These are phyloP conservation scores for Saccostrea echinata DNA, from an alignment of 1,140 invertebrate genomes.

Conservation along the genomic window DNA sequence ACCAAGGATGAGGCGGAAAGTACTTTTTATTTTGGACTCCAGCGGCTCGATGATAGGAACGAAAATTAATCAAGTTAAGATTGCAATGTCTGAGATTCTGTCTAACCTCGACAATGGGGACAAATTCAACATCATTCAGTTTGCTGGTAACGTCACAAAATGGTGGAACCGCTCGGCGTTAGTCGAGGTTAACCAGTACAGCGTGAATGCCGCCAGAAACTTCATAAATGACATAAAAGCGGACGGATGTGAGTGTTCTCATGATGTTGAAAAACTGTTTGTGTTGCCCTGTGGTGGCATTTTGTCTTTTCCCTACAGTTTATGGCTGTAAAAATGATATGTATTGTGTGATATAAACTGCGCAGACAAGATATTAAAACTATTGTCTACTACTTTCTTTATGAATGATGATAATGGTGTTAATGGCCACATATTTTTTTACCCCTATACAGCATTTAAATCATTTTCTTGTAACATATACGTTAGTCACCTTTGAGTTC, in stretches of 20 bases:
- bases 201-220: conserved; percentile 40
- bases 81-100: conserved; percentile 85
- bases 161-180: conserved; percentile 45
- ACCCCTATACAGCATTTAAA: no score
- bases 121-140: conserved; percentile 85
- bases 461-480: no score
- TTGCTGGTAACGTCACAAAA: conserved; percentile 77
- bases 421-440: background rate
- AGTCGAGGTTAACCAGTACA: conserved; percentile 38
- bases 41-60: conserved; percentile 86
- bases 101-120: conserved; percentile 83
- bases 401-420: background rate
- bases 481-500: no score
- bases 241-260: conserved; percentile 57
- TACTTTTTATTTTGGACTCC: conserved; percentile 86
- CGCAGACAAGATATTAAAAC: background rate
- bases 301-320: background rate
- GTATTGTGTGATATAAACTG: background rate
- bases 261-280: background rate
- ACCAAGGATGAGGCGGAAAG: conserved; percentile 84
- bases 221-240: conserved; percentile 53
- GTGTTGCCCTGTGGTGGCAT: background rate
- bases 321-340: background rate
- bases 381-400: background rate
- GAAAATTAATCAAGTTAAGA: conserved; percentile 84